Evolutionary conservation across 1,140 invertebrate species (phyloP).

Genomic region (Holotrichia oblita): DNA sequence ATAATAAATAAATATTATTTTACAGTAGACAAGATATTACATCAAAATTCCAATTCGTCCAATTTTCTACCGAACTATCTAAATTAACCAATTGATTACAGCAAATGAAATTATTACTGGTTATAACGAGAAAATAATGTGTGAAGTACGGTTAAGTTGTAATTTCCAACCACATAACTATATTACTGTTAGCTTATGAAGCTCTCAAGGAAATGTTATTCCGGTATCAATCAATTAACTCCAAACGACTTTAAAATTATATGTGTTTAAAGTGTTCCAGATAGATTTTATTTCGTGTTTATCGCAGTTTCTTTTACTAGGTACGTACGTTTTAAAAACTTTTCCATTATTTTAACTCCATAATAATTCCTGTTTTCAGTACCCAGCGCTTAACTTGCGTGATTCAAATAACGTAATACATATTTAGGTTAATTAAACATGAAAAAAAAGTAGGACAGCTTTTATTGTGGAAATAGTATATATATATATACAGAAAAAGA

Average conservation of each 20-base stretch:
- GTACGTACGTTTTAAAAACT: not conserved
- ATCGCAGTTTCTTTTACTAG: not conserved
- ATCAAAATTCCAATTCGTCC: no score
- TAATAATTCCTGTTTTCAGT: not conserved
- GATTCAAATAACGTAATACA: not conserved
- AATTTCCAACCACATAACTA: not conserved
- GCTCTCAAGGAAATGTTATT: not conserved
- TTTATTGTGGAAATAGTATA: not conserved
- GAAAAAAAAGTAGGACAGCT: not conserved
- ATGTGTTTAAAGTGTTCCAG: not conserved
- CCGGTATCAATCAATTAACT: slow-evolving; percentile 11
- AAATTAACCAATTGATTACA: not conserved
- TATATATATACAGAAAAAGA: not conserved
- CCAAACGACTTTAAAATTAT: not conserved
- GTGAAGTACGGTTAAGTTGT: not conserved
- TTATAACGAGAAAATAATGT: slow-evolving; percentile 17
- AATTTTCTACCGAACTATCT: not conserved
- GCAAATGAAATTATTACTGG: not conserved
- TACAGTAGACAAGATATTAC: no score
- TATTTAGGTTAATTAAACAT: slow-evolving; percentile 21
- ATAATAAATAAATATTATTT: no score
- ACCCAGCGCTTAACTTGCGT: not conserved
- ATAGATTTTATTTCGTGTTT: not conserved
- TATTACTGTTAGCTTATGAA: not conserved
- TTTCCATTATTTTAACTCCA: not conserved